Conservation (phyloP, 2,113 vertebrate genomes). For the Porphyrio hochstetteri region DNA sequence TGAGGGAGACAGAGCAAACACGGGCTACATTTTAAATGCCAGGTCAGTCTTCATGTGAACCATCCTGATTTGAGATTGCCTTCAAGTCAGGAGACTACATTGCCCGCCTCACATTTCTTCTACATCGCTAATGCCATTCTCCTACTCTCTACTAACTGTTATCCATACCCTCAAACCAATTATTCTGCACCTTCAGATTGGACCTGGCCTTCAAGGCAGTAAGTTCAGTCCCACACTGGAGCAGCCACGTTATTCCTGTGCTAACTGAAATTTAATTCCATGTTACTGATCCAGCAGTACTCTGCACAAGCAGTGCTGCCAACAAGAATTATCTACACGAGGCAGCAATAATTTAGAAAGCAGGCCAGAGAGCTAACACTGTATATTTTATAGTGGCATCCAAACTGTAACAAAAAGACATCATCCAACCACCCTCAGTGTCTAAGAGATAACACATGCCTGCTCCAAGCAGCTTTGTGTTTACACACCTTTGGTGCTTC, state of each 20-base stretch:
- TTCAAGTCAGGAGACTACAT: accelerated
- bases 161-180: accelerated
- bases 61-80: neutral
- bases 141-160: neutral
- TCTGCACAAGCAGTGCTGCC: neutral
- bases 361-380: neutral
- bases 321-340: neutral
- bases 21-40: neutral
- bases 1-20: neutral
- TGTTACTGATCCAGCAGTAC: neutral
- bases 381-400: neutral
- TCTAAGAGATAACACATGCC: neutral
- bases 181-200: neutral
- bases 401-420: neutral
- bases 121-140: neutral
- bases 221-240: neutral
- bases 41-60: neutral
- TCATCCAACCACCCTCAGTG: neutral
- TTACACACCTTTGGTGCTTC: neutral
- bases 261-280: neutral
- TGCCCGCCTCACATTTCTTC: neutral
- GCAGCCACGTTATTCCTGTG: neutral
- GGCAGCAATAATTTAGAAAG: neutral
- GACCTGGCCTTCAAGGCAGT: neutral
- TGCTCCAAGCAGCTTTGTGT: neutral